phyloP scores from a whole-genome alignment of 2,113 vertebrate species.

The Philantomba maxwellii region DNA sequence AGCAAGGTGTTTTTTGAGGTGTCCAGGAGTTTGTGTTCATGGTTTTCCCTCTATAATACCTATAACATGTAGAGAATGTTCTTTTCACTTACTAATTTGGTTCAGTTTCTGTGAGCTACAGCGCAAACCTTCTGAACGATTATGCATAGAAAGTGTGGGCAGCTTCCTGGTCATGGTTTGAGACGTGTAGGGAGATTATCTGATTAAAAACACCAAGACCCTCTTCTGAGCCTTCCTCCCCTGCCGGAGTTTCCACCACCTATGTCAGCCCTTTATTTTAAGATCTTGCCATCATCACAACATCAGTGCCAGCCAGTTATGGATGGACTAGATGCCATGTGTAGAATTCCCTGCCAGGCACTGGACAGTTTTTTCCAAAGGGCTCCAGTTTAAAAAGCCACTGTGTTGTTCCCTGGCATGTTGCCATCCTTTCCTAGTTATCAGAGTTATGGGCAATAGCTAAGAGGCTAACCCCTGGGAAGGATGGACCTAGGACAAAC shows the following conservation, averaged over 20 bases:
- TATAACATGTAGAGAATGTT: not conserved
- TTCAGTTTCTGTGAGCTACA: not conserved
- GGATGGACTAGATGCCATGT: not conserved
- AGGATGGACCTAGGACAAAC: not conserved
- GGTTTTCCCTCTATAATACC: not conserved
- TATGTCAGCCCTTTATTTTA: constrained; percentile 30
- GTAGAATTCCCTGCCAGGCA: not conserved
- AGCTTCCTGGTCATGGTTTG: not conserved
- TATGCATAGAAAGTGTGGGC: not conserved
- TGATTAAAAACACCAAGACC: not conserved
- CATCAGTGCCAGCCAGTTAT: not conserved
- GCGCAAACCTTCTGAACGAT: not conserved
- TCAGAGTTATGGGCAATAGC: not conserved
- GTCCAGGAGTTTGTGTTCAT: not conserved
- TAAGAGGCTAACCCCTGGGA: not conserved
- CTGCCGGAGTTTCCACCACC: not conserved
- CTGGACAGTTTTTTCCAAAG: not conserved
- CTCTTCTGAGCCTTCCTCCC: not conserved
- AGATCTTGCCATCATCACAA: not conserved
- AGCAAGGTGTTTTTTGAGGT: not conserved
- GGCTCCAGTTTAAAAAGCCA: not conserved
- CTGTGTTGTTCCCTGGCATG: not conserved
- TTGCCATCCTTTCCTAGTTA: no score
- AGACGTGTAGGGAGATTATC: not conserved
- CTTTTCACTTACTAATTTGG: not conserved